phyloP scores from a whole-genome alignment of 2,888 invertebrate species.

The Anagyrus pseudococci region DNA sequence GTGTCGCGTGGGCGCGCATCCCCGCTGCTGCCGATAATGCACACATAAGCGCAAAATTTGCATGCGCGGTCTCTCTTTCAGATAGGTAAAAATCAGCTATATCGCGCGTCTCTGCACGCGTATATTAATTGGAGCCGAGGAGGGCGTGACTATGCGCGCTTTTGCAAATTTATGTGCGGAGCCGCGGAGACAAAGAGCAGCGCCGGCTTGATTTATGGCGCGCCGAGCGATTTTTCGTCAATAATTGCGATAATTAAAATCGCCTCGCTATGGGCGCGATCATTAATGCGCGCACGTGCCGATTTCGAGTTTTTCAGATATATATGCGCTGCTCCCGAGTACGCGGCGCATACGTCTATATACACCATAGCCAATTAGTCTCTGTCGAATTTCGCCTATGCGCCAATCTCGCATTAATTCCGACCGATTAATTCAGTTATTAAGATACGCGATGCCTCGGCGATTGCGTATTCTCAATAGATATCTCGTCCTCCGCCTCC shows the following conservation, averaged over 20 bases:
- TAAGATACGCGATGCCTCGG: too few species aligned
- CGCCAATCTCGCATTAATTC: background rate
- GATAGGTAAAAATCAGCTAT: too few species aligned
- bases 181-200: too few species aligned
- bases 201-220: background rate
- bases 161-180: too few species aligned
- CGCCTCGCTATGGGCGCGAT: background rate
- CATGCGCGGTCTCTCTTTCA: too few species aligned
- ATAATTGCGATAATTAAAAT: background rate
- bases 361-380: background rate
- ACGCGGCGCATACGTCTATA: background rate
- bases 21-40: constrained; percentile 10
- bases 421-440: background rate
- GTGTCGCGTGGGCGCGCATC: constrained; percentile 12
- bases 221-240: constrained; percentile 1
- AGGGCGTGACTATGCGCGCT: background rate
- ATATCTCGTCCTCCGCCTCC: too few species aligned
- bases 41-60: background rate
- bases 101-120: background rate
- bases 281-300: background rate
- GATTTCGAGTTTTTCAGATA: background rate
- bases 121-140: background rate
- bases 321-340: background rate
- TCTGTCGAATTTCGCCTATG: background rate
- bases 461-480: too few species aligned